Conservation (phyloP, 2,113 vertebrate genomes). For the Talpa occidentalis region DNA sequence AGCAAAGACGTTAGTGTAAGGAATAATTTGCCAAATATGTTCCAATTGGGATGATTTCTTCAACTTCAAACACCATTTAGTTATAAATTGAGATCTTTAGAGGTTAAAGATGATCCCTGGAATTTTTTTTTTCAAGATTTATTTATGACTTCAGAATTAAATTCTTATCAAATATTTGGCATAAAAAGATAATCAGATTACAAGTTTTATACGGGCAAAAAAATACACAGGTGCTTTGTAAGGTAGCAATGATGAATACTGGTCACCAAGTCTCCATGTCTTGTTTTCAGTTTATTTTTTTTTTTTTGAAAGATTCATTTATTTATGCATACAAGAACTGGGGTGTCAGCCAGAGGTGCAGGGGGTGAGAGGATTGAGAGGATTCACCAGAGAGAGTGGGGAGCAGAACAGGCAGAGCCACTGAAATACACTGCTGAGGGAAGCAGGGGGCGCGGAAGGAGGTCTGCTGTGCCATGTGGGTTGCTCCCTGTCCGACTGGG, state of each 20-base stretch:
- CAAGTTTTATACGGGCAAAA: background rate
- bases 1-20: background rate
- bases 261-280: background rate
- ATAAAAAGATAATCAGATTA: background rate
- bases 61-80: background rate
- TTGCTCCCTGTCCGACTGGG: no score
- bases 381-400: no score
- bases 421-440: no score
- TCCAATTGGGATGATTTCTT: constrained; percentile 1
- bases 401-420: no score
- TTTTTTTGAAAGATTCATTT: no score
- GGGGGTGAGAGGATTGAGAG: no score
- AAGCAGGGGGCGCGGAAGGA: no score
- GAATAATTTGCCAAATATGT: constrained; percentile 16
- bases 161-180: background rate
- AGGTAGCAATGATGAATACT: background rate
- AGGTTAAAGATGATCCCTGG: background rate
- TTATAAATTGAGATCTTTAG: constrained; percentile 10
- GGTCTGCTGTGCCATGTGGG: no score
- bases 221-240: background rate
- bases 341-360: no score
- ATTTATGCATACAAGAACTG: no score
- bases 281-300: background rate
- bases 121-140: no score
- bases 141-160: background rate